These are phyloP conservation scores for Machimus atricapillus DNA, from an alignment of 2,888 invertebrate species.

Conservation along the genomic window DNA sequence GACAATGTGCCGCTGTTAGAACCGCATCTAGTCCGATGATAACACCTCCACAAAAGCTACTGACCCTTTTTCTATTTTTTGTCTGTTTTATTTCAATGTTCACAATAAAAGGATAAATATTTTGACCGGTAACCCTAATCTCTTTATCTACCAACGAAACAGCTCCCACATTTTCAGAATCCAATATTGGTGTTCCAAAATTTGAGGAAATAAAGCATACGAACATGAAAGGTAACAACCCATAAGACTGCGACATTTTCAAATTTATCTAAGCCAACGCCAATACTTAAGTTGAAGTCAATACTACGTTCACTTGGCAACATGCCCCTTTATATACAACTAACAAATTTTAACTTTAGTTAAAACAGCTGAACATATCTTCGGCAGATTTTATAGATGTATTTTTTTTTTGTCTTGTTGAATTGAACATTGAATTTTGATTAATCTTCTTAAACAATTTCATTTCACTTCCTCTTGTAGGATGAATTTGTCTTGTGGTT, in stretches of 20 bases:
- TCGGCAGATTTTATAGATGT: neutral
- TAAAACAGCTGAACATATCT: neutral
- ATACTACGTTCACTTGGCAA: neutral
- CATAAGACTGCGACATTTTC: neutral
- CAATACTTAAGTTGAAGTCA: neutral
- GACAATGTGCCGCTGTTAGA: slow-evolving; percentile 66
- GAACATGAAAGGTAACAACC: neutral
- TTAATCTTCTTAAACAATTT: neutral
- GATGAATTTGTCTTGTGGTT: no score
- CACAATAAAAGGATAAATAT: neutral
- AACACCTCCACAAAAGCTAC: slow-evolving; percentile 62
- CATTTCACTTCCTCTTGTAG: no score
- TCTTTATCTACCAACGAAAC: neutral
- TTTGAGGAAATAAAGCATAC: neutral
- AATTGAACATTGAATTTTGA: neutral
- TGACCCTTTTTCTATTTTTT: neutral
- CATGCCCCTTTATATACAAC: neutral
- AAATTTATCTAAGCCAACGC: neutral
- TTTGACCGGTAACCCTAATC: neutral
- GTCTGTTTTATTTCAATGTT: neutral
- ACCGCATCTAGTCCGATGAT: slow-evolving; percentile 62
- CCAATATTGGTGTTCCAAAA: neutral
- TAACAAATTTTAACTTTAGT: neutral
- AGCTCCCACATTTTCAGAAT: neutral
- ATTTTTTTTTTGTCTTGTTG: neutral